Evolutionary conservation across 2,888 invertebrate genomes (phyloP), one percentile per base, ranked within the genome.

Genomic region (Eulithis testata): DNA sequence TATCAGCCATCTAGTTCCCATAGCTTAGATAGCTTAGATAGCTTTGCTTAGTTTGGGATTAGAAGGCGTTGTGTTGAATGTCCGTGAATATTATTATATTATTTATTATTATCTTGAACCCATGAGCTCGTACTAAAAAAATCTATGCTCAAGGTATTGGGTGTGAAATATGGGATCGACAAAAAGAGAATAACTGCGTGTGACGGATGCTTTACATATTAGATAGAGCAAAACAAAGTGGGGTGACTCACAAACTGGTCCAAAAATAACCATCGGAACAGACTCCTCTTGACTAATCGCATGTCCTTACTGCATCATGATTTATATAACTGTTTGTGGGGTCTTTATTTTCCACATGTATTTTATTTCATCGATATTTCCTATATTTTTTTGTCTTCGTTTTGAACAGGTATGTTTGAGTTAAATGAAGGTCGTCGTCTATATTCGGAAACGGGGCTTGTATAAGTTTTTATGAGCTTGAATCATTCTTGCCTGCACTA

Each of bases 381-480:
- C 4, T 21, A 9, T 12, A 7, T 21, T 1, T 14, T 21, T 21
- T 49, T 49, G 49, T 8, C 11, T 14, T 49, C 49, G 5, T 9
- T 49, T 47, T 12, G 74, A 63, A 65, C 69, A 73, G 72, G 68
- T 70, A 31, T 31, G 51, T 51, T 81, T 83, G 85, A 84, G 83
- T 85, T 82, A 75, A 73, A 60, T 79, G 86, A 89, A 89, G 89
- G 89, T 84, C 88, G 76, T 74, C 74, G 60, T 76, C 83, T 87
- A 85, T 84, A 84, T 85, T 82, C 72, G 82, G 79, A 74, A 67
- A 71, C 75, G 67, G 65, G 72, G 69, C 56, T 74, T 77, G 77
- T 76, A 75, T 74, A 72, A 66, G 71, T 84, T 85, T 86, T 83
- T 80, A 73, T 72, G 65, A 69, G 71, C 65, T 65, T 73, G 71